phyloP scores from a whole-genome alignment of 2,113 vertebrate species.

The Pionites leucogaster region DNA sequence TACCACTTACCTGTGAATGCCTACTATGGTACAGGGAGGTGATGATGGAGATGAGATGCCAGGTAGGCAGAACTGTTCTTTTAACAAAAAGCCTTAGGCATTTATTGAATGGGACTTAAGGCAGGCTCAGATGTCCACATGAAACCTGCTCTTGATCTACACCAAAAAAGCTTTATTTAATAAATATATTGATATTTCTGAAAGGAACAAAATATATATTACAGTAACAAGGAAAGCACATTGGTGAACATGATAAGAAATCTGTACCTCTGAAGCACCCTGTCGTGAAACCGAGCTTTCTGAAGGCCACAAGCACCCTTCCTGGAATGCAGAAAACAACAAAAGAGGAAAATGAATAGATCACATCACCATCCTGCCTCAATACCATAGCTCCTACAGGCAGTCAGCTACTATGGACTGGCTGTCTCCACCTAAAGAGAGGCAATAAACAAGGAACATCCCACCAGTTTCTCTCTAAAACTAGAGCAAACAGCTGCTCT shows the following conservation, averaged over 20 bases:
- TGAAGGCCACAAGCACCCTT: constrained; percentile 85
- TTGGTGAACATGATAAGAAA: not conserved
- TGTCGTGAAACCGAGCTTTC: constrained; percentile 76
- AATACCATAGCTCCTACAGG: not conserved
- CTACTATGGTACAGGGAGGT: not conserved
- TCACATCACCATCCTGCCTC: not conserved
- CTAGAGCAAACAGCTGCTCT: not conserved
- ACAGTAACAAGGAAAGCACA: not conserved
- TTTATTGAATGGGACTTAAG: not conserved
- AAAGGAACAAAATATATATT: not conserved
- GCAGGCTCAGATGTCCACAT: not conserved
- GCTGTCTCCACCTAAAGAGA: not conserved
- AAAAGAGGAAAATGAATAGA: constrained; percentile 35
- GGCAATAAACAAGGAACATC: not conserved
- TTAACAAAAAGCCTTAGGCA: not conserved
- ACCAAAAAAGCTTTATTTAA: not conserved
- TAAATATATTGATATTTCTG: not conserved
- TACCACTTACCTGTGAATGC: not conserved
- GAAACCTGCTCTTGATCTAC: not conserved
- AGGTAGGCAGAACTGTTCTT: not conserved
- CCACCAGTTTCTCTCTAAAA: not conserved
- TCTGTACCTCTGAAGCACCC: constrained; percentile 80
- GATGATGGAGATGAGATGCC: not conserved
- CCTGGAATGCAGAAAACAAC: constrained; percentile 68
- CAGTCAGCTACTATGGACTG: not conserved